Evolutionary conservation across 2,888 invertebrate species (phyloP), one percentile per base, ranked within the genome.

Genomic region (Drosophila mettleri): DNA sequence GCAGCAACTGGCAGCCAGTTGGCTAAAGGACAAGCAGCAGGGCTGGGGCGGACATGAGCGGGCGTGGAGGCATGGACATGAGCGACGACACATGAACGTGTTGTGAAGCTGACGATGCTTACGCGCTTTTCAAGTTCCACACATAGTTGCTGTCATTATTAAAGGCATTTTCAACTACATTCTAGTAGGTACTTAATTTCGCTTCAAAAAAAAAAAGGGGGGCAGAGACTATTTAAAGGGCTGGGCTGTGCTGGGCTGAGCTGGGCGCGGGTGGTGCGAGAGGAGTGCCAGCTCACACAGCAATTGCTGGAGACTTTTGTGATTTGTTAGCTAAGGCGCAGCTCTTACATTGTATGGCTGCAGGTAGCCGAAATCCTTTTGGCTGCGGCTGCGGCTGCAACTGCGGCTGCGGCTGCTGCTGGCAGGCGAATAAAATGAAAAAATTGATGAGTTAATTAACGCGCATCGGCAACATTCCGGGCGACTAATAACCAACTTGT

Each of bases 151-250:
- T 86, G 86, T 86, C 88, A 86, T 86, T 86, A 86, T 86, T 88
- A 86, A 86, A 86, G 88, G 86, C 88, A 86, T 88, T 86, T 88
- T 86, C 88, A 86, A 88, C 86, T 86, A 86, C 85, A 86, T 86
- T 86, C 88, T 86, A 86, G 85, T 85, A 79, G 88, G 86, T 87
- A 86, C 85, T 86, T 86, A 87, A 87, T 87, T 87, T 87, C 69
- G 83, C 62, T 20, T 38, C 41, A 39, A 12, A 36, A 61, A 51
- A 64, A 51, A 16, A 51, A 52, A 39, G 31, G 12, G 33, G 22
- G 38, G 34, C 31, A 43, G 12, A 33, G 3, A 41, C n/a, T 41
- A n/a, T 24, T 16, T 2, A 27, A 9, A n/a, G 16, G 18, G 33
- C 22, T 24, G 31, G 31, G 34, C n/a, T n/a, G n/a, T n/a, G n/a